Base-by-base conservation (phyloP, 2,797 vertebrate genomes). In the Argya squamiceps region DNA sequence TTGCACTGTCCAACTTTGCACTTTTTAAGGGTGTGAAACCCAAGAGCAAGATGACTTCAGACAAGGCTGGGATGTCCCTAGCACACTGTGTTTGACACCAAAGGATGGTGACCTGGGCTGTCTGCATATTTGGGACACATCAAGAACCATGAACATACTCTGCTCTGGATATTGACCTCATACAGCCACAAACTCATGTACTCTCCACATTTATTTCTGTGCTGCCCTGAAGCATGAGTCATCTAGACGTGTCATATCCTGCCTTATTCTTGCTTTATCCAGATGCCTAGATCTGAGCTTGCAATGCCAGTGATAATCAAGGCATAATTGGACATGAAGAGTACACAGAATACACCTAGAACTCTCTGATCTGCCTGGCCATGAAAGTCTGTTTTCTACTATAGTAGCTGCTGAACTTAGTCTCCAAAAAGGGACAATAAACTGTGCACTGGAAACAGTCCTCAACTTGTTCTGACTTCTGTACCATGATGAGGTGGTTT, bases 131-230 rank as follows among this genome's bases (percentile, higher is more conserved):
- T 56, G 50, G 18, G 47, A 58, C 4, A 44, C 11, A 29, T 15
- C 6, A 15, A 39, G 15, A 56, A 17, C 14, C 6, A 19, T 21
- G 21, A 59, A 55, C 0, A 0, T 16, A 0, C 3, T 21, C 24
- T 63, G 37, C 3, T 50, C 55, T 70, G 63, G 29, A 30, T 30
- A 39, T 0, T 50, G 34, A 46, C 3, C 14, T 60, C 34, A 23
- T 26, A 26, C 6, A 50, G 30, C 6, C 34, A 53, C 39, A 70
- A 71, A 78, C 11, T 10, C 46, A 20, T 17, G 17, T 69, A 60
- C 19, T 43, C 34, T 34, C 49, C 14, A 15, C 3, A 4, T 27
- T 56, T 30, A 11, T 50, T 77, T 71, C 30, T 69, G 3, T 59
- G 12, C 17, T 87, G 18, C 21, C 47, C 56, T 74, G 56, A 39